Conservation (phyloP, 1,140 invertebrate genomes). For the Drosophila guanche region DNA sequence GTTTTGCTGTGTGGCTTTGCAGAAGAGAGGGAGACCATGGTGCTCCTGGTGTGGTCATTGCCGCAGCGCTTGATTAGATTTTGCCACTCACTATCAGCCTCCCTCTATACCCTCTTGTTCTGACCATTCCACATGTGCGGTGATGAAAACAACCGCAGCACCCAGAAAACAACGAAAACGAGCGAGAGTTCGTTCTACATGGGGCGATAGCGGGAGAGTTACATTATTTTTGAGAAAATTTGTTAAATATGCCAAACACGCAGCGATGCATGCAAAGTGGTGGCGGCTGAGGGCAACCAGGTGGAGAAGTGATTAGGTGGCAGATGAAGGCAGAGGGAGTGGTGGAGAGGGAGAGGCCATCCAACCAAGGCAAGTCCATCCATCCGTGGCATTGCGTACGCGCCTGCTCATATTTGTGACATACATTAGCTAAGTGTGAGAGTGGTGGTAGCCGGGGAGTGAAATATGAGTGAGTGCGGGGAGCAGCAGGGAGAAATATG, state of each 20-base stretch:
- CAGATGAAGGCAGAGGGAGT: not conserved
- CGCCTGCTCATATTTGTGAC: constrained; percentile 78
- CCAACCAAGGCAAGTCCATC: constrained; percentile 52
- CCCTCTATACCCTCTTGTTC: not conserved
- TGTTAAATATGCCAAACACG: constrained; percentile 81
- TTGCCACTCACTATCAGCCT: constrained; percentile 48
- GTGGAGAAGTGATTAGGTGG: constrained; percentile 13
- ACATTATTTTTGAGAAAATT: constrained; percentile 81
- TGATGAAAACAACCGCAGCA: constrained; percentile 51
- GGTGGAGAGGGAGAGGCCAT: constrained; percentile 7
- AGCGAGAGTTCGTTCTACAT: constrained; percentile 16
- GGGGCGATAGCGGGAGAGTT: constrained; percentile 29
- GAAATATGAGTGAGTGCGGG: constrained; percentile 13
- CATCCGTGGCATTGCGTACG: constrained; percentile 78
- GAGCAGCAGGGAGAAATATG: not conserved
- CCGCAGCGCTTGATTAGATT: constrained; percentile 81
- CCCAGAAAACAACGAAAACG: constrained; percentile 40
- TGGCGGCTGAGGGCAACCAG: constrained; percentile 32
- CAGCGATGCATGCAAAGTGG: constrained; percentile 80
- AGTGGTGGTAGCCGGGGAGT: no score
- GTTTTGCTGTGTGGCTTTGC: not conserved
- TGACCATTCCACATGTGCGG: constrained; percentile 23
- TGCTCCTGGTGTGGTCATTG: constrained; percentile 28
- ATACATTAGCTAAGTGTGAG: constrained; percentile 75
- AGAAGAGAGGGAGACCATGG: constrained; percentile 8